These are phyloP conservation scores for Salminus brasiliensis DNA, from an alignment of 2,113 vertebrate genomes.

Conservation along the genomic window DNA sequence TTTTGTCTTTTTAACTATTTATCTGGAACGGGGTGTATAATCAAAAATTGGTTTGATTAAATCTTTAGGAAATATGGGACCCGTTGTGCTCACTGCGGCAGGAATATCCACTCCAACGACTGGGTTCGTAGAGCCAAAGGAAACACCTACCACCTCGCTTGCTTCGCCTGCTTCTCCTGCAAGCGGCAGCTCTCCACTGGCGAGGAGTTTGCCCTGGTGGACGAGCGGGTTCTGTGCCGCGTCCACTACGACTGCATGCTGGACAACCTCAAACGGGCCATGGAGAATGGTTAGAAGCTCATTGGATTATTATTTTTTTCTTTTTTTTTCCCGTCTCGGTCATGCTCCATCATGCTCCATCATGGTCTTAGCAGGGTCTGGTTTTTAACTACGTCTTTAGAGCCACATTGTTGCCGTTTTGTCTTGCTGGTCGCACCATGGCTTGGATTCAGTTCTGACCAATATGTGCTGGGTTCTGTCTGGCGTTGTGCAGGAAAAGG, in stretches of 20 bases:
- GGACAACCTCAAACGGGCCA: slow-evolving; percentile 95
- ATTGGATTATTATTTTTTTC: not conserved
- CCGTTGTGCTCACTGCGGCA: slow-evolving; percentile 92
- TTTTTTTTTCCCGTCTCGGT: too few relatives aligned
- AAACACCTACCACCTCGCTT: slow-evolving; percentile 94
- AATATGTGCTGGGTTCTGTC: not conserved
- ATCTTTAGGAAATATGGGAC: slow-evolving; percentile 90
- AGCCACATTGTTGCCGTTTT: too few relatives aligned
- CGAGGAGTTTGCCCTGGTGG: slow-evolving; percentile 96
- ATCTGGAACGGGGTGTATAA: too few relatives aligned
- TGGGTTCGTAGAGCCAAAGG: slow-evolving; percentile 97
- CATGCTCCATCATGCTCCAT: too few relatives aligned
- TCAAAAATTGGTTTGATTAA: too few relatives aligned
- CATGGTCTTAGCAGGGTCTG: too few relatives aligned
- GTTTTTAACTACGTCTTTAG: too few relatives aligned
- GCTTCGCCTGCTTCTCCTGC: slow-evolving; percentile 98
- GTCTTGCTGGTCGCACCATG: too few relatives aligned
- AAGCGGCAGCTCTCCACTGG: slow-evolving; percentile 96
- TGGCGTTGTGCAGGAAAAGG: slow-evolving; percentile 80
- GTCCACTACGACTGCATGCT: slow-evolving; percentile 97
- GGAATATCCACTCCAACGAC: slow-evolving; percentile 95
- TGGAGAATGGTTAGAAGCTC: slow-evolving; percentile 87
- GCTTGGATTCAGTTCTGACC: not conserved
- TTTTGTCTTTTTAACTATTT: too few relatives aligned
- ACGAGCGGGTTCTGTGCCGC: slow-evolving; percentile 93